Base-by-base conservation (phyloP, 2,113 vertebrate species). In the Tragulus kanchil region DNA sequence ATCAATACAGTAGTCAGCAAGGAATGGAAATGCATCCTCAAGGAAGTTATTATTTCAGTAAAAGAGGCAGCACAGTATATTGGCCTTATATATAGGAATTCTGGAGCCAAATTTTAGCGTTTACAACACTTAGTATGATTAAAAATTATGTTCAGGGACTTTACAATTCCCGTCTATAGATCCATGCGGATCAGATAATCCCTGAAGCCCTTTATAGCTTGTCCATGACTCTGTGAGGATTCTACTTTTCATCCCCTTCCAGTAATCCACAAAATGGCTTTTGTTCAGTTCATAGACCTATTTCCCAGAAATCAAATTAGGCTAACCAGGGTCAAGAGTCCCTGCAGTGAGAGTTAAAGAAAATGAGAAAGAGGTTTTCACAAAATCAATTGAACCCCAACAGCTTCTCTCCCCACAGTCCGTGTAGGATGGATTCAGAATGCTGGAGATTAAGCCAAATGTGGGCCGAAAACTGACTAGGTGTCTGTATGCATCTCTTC, bases 261-360 rank as follows among this genome's bases (percentile, higher is more conserved):
- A 64, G 19, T 71, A 82, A 82, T 85, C 25, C 2, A 87, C 36
- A 6, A 96, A 83, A 82, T 78, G 21, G 8, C 69, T 77, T 85
- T 62, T 89, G 61, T 88, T 89, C 79, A 89, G 36, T 64, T 83
- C 42, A 69, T 65, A 64, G 67, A 87, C 42, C 17, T 88, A 45
- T 79, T 92, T 94, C 17, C 67, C 21, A 84, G 85, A 84, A 93
- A 50, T 50, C n/a, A 45, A 90, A 78, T 83, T 69, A 87, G 56
- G n/a, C 54, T 93, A 79, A 64, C 5, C 36, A 78, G 25, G 67
- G 59, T 82, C 25, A 89, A 95, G 56, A 48, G 50, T 71, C 3
- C n/a, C 45, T 4, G 1, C 25, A 28, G 13, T 64, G 45, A 77
- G 16, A 71, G 58, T 54, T 59, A 95, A 93, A n/a, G 71, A 82